Base-by-base conservation (phyloP, 2,888 invertebrate species). In the Thereva unica region DNA sequence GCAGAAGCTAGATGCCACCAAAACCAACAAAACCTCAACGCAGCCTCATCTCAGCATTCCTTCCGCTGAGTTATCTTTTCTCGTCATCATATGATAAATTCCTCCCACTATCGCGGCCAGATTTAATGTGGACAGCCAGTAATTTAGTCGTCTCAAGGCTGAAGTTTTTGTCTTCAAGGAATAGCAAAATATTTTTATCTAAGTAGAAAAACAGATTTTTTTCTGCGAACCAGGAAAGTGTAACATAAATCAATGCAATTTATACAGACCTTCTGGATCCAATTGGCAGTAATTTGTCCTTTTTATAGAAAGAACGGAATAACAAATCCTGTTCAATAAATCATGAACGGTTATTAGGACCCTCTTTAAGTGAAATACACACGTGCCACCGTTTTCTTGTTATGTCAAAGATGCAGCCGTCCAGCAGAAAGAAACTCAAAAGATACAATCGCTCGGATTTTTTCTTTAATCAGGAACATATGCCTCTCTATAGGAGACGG, bases 41-140 rank as follows among this genome's bases (percentile, higher is more conserved):
- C 61, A 61, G 40, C 23, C 23, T 23, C 23, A 37, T 38, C 50
- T 23, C 10, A 35, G 40, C 49, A 61, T 61, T 50, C 61, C 61
- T 41, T 23, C 50, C 50, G 61, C 49, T 61, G 61, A 61, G 49
- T 61, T 61, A 61, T 61, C 49, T 40, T 42, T 44, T 23, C 50
- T 50, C 61, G 61, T 61, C 61, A 61, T 61, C 61, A 61, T 50
- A 40, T 50, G 61, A 61, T 61, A 61, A 61, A 61, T 61, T 61
- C 61, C 61, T 61, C 61, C 61, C 50, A 61, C 61, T 50, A 61
- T 41, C 61, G 61, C 50, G 42, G 40, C 50, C 49, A 61, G 61
- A 49, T 61, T 61, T 61, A 34, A 61, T 61, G 47, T 23, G 40
- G 34, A 8, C 37, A 38, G 37, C 40, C 12, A n/a, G 38, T 10